Conservation (phyloP, 2,797 vertebrate genomes). For the Nasua narica region DNA sequence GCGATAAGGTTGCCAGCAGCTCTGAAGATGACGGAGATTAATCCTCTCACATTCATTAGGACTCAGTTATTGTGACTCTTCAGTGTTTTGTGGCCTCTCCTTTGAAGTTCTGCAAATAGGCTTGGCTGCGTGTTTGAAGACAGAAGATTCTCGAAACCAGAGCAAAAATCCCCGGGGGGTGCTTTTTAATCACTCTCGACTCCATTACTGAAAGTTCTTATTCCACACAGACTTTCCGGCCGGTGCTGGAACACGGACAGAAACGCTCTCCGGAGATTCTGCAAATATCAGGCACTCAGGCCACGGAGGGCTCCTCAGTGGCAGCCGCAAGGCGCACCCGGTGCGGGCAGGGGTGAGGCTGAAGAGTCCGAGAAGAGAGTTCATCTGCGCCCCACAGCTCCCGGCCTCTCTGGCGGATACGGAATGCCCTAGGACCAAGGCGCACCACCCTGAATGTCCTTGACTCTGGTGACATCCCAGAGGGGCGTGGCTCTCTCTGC, state of each 20-base stretch:
- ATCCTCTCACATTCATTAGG: background rate
- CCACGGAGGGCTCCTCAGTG: accelerated
- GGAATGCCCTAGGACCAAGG: background rate
- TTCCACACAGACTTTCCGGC: background rate
- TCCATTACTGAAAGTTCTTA: background rate
- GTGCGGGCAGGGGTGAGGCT: background rate
- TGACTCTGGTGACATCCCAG: accelerated
- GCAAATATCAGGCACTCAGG: background rate
- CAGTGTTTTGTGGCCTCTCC: background rate
- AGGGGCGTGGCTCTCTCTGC: background rate
- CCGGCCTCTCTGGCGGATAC: background rate
- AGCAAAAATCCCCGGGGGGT: background rate
- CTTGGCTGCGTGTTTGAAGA: background rate
- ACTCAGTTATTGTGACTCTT: background rate
- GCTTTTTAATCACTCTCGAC: constrained; percentile 1
- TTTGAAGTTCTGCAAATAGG: constrained; percentile 15
- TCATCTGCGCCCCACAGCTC: background rate
- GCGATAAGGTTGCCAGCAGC: accelerated
- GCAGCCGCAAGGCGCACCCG: background rate
- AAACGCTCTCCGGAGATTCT: background rate
- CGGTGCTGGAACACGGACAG: background rate
- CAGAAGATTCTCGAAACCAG: constrained; percentile 44
- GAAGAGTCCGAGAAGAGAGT: background rate
- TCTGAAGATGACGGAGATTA: background rate
- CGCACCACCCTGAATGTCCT: accelerated